Base-by-base conservation (phyloP, 2,797 vertebrate genomes). In the Pogonophryne albipinna region DNA sequence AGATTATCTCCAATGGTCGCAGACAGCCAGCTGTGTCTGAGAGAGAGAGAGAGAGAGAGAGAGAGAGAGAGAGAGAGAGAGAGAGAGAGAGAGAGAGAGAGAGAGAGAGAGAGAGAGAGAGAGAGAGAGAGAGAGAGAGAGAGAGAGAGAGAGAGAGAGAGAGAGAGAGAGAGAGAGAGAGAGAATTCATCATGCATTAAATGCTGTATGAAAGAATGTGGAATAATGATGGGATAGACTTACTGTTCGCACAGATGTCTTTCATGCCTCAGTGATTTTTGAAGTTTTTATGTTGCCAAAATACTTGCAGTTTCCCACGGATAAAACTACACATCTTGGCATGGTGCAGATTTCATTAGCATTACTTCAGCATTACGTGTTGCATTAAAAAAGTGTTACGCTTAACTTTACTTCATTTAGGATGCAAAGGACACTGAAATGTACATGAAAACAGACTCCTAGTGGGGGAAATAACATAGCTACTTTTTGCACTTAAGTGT, bases 11-110 rank as follows among this genome's bases (percentile, higher is more conserved):
- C 65, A 66, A 64, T 80, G 71, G 71, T 82, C 77, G 20, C 82
- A 92, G 90, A 90, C 86, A 78, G 79, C 78, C 90, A 93, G 89
- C 90, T 85, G 88, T 90, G 85, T 83, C 73, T 85, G 20, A 80
- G 64, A 76, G 60, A 65, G 65, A 38, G 34, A 67, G 50, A 50
- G 67, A 27, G 23, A 27, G 23, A 27, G 23, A 27, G 23, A 27
- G 23, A 27, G 23, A 67, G 73, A 45, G 80, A 70, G 74, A 78
- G 84, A 80, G 81, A 23, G 20, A 23, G 20, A 23, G 20, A 23
- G 20, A 23, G 20, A 23, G 20, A 23, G 20, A 23, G 20, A 23
- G 20, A 23, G 20, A 23, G 20, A 23, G 20, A 23, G 20, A n/a
- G 20, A 23, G 20, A 23, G 20, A 23, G 20, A 23, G 20, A 23